Percentiles rank a stretch among this genome's conserved stretches.
Evolutionary conservation across 1,140 invertebrate species (phyloP).

Genomic region (Drosophila pandora): DNA sequence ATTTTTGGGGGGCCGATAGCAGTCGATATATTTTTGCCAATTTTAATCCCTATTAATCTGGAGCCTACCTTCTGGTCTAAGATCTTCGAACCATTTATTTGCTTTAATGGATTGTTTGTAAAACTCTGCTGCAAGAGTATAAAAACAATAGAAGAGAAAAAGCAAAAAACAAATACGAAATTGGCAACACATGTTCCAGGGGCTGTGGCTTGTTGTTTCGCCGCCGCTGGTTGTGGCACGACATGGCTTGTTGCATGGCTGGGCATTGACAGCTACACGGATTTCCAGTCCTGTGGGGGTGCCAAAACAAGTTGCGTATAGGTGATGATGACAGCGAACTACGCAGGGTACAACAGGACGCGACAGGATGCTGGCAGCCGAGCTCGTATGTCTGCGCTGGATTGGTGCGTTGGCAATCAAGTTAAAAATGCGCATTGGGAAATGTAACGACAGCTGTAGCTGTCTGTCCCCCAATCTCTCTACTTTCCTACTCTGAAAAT

Average conservation of each 20-base stretch:
- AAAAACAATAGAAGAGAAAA: conserved; percentile 19
- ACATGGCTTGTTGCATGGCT: conserved; percentile 64
- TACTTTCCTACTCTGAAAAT: conserved; percentile 9
- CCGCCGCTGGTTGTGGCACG: conserved; percentile 18
- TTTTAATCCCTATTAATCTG: too few relatives aligned
- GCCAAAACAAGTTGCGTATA: conserved; percentile 41
- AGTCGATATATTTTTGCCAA: too few relatives aligned
- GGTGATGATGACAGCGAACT: conserved; percentile 6
- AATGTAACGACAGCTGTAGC: conserved; percentile 74
- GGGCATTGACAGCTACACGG: conserved; percentile 66
- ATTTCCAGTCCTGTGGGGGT: conserved; percentile 33
- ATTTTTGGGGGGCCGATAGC: too few relatives aligned
- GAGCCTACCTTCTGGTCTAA: too few relatives aligned
- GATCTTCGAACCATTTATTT: background rate
- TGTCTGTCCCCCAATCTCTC: conserved; percentile 16
- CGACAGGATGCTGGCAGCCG: background rate
- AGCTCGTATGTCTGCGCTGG: conserved; percentile 1
- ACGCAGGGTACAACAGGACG: conserved; percentile 7
- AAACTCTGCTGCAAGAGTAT: conserved; percentile 5
- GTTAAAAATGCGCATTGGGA: conserved; percentile 71
- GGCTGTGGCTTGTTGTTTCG: conserved; percentile 60
- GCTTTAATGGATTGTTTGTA: background rate
- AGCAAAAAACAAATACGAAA: conserved; percentile 24
- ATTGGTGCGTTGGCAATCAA: conserved; percentile 58
- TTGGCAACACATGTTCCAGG: conserved; percentile 67